These are phyloP conservation scores for Sebastes ruberrimus DNA, from an alignment of 2,797 vertebrate genomes.

Conservation along the genomic window DNA sequence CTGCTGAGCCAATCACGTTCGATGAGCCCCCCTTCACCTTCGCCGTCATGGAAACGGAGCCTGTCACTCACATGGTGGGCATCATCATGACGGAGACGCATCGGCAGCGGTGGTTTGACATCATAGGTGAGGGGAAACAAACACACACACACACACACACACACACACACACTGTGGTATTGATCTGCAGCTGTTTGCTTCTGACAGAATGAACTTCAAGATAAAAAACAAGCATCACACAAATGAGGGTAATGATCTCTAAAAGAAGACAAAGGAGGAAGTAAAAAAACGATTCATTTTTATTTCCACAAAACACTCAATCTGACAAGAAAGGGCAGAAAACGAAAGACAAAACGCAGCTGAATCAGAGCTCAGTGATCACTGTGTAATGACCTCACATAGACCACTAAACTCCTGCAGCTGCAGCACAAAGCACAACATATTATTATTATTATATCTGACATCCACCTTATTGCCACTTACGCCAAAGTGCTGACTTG, in stretches of 20 bases:
- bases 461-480: slow-evolving; percentile 41
- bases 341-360: neutral
- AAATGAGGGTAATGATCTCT: slow-evolving; percentile 10
- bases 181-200: neutral
- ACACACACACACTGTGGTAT: neutral
- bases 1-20: slow-evolving; percentile 84
- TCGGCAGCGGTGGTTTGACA: slow-evolving; percentile 89
- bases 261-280: slow-evolving; percentile 7
- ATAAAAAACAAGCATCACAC: slow-evolving; percentile 25
- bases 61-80: slow-evolving; percentile 95
- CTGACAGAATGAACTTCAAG: neutral
- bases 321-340: neutral
- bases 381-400: neutral
- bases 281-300: neutral
- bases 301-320: neutral
- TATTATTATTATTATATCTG: slow-evolving; percentile 24
- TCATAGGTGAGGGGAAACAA: slow-evolving; percentile 81
- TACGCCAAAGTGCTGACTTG: slow-evolving; percentile 37
- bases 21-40: slow-evolving; percentile 92
- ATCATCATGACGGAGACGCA: slow-evolving; percentile 90
- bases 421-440: neutral
- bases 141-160: neutral
- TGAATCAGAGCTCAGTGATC: neutral
- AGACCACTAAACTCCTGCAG: slow-evolving; percentile 3
- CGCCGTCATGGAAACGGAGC: slow-evolving; percentile 94